phyloP scores from a whole-genome alignment of 2,797 vertebrate species.

The Sarcoramphus papa region DNA sequence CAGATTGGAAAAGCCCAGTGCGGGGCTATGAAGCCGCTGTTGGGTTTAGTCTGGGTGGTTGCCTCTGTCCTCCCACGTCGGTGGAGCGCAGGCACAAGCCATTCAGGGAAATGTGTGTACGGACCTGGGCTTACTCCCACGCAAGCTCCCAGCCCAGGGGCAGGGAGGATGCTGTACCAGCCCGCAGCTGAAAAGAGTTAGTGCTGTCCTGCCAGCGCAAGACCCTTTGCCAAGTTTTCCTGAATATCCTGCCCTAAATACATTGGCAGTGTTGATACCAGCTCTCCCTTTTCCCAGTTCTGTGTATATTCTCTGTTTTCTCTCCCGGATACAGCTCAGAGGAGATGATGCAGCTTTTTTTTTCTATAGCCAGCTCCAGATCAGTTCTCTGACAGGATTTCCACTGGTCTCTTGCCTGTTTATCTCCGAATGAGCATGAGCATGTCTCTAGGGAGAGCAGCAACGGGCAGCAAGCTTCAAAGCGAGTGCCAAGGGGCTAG shows the following conservation, averaged over 20 bases:
- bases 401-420: neutral
- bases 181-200: neutral
- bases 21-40: neutral
- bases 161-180: neutral
- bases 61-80: neutral
- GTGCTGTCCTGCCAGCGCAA: neutral
- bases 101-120: accelerated
- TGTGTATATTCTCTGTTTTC: neutral
- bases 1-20: neutral
- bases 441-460: neutral
- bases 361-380: neutral
- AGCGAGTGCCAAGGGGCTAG: neutral
- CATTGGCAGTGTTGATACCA: neutral
- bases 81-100: neutral
- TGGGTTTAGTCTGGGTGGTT: neutral
- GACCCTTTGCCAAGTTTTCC: neutral
- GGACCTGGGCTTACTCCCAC: neutral
- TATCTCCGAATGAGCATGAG: neutral
- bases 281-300: neutral
- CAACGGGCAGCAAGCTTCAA: neutral
- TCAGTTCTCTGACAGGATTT: neutral
- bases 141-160: neutral
- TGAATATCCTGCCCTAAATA: neutral
- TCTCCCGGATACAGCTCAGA: neutral
- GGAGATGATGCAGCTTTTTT: neutral